These are phyloP conservation scores for Athene cunicularia DNA, from an alignment of 2,113 vertebrate species.

Conservation along the genomic window DNA sequence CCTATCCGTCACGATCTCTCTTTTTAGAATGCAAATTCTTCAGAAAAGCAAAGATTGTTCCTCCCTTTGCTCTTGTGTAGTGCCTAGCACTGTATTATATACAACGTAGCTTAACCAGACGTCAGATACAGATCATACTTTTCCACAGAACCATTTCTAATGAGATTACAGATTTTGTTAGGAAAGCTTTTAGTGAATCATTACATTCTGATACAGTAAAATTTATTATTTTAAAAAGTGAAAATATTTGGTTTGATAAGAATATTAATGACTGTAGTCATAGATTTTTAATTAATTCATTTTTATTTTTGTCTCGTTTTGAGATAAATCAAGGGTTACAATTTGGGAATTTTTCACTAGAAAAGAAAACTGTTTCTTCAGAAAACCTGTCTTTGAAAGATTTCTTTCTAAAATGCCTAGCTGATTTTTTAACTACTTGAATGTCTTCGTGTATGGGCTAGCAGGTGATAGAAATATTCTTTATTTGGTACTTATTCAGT, in stretches of 20 bases:
- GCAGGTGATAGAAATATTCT: neutral
- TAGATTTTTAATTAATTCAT: neutral
- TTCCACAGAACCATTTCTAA: neutral
- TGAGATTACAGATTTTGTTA: neutral
- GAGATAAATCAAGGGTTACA: neutral
- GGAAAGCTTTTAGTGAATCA: neutral
- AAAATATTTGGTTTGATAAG: neutral
- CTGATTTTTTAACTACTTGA: neutral
- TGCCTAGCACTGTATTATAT: neutral
- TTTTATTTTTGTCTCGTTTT: neutral
- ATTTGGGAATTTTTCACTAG: neutral
- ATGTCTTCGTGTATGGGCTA: neutral
- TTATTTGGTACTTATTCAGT: neutral
- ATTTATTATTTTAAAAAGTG: neutral
- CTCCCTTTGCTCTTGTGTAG: neutral
- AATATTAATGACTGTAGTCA: neutral
- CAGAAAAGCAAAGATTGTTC: neutral
- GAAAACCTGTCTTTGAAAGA: neutral
- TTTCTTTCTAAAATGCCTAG: neutral
- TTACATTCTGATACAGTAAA: neutral
- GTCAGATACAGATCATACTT: neutral
- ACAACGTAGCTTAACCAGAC: neutral
- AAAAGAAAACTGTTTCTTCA: neutral
- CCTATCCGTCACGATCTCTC: neutral
- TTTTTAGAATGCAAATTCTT: conserved; percentile 3